Conservation (phyloP, 2,113 vertebrate species). For the Hepsetus odoe region DNA sequence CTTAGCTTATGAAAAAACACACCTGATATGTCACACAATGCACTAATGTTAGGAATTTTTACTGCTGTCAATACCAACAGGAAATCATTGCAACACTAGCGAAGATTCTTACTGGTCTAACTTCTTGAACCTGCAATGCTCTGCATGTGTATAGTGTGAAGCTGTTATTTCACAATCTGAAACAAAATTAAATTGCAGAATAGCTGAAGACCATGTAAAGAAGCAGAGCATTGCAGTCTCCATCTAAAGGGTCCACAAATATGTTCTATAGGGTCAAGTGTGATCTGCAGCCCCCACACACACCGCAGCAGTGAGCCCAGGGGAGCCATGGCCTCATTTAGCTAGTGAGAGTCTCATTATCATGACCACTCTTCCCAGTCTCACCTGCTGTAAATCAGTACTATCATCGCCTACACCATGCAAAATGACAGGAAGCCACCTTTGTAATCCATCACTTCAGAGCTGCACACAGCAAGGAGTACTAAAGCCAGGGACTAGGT, state of each 20-base stretch:
- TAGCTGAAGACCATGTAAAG: neutral
- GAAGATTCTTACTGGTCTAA: too few species aligned
- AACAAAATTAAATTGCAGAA: neutral
- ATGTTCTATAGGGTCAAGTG: neutral
- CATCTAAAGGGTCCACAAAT: neutral
- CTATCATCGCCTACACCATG: constrained; percentile 58
- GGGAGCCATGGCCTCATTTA: constrained; percentile 65
- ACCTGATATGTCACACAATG: too few species aligned
- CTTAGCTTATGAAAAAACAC: too few species aligned
- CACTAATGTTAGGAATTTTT: too few species aligned
- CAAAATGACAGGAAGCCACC: constrained; percentile 54
- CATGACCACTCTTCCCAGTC: constrained; percentile 58
- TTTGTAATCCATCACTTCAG: constrained; percentile 57
- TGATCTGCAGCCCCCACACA: constrained; percentile 54
- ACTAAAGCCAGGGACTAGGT: neutral
- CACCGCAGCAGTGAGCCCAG: constrained; percentile 36
- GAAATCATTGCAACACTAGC: too few species aligned
- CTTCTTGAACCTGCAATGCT: too few species aligned
- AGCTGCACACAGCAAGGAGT: constrained; percentile 45
- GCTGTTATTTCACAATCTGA: too few species aligned
- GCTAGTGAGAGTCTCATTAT: constrained; percentile 68
- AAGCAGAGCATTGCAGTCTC: neutral
- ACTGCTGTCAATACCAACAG: too few species aligned
- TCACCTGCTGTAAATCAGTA: constrained; percentile 67
- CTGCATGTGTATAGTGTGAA: too few species aligned